Evolutionary conservation across 2,797 vertebrate species (phyloP), one percentile per base, ranked within the genome.

Genomic region (Typhlichthys eigenmanni): DNA sequence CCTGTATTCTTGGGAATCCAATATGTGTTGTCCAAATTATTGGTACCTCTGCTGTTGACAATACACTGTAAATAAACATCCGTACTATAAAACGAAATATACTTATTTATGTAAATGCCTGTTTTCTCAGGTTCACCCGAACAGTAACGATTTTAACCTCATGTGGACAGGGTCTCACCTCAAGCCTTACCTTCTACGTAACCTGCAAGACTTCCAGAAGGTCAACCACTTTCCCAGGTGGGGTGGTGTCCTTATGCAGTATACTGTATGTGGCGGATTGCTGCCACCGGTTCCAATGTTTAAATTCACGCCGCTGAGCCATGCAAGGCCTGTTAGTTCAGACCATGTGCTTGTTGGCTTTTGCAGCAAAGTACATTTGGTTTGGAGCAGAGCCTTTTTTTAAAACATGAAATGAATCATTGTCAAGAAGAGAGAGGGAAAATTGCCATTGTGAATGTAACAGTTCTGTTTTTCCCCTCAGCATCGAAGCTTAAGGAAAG

Each of bases 211-310:
- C 88, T 95, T 95, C 87, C 98, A 98, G 89, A 99, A 95, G 85
- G 96, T 98, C 88, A 99, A 98, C 88, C 98, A 99, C 83, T 99
- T 99, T 76, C 98, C 97, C 82, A 95, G 96, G 97, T 98, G 88
- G 3, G 66, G 60, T 8, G 58, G 29, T 60, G 14, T 0, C 4
- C 55, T 76, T 45, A 55, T 16, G 51, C 24, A 4, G 24, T 29
- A 29, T 29, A 29, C 24, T 4, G 24, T 29, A 29, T 47, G 4
- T 58, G 29, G 19, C 45, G 60, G 16, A 68, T 65, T 55, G 59
- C 32, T 60, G 60, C 66, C 55, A 46, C 75, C 64, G 60, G 65
- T 74, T 76, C 75, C 69, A 47, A 59, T 64, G 56, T 79, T 81
- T 75, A 72, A 83, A 83, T 84, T 81, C 79, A 78, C 64, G 47